Percentiles rank a stretch among this genome's conserved stretches.
Conservation (phyloP, 2,113 vertebrate genomes). For the Motacilla alba region DNA sequence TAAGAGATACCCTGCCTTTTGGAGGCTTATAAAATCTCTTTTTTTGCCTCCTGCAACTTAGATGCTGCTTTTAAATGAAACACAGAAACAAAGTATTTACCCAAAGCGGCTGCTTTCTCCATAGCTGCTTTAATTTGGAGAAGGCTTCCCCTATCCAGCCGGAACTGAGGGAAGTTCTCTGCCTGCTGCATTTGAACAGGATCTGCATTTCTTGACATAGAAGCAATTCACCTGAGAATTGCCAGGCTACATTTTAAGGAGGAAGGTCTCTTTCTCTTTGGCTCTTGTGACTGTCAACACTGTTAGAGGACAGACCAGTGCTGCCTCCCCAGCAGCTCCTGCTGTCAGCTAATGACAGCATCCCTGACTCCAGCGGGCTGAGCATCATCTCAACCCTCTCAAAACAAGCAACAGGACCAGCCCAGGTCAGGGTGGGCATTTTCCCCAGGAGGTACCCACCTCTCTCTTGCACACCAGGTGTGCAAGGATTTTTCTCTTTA, state of each 20-base stretch:
- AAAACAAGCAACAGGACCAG: background rate
- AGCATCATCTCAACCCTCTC: background rate
- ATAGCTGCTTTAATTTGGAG: background rate
- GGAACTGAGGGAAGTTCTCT: background rate
- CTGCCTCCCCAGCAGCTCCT: background rate
- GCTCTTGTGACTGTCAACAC: fast-evolving
- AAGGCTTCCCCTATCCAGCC: background rate
- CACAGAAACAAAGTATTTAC: background rate
- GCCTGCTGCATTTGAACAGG: background rate
- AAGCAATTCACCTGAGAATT: background rate
- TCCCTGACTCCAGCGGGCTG: fast-evolving
- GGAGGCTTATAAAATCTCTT: background rate
- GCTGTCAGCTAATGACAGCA: background rate
- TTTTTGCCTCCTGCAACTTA: fast-evolving
- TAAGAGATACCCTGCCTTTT: background rate
- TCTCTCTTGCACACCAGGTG: background rate
- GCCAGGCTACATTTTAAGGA: background rate
- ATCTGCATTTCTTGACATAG: background rate
- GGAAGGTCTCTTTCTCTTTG: background rate
- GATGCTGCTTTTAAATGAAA: background rate
- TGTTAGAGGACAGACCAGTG: background rate
- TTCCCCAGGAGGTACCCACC: background rate
- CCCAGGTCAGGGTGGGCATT: background rate
- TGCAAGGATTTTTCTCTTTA: background rate
- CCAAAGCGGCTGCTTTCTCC: background rate